phyloP scores from a whole-genome alignment of 2,113 vertebrate species.

The Scalopus aquaticus region DNA sequence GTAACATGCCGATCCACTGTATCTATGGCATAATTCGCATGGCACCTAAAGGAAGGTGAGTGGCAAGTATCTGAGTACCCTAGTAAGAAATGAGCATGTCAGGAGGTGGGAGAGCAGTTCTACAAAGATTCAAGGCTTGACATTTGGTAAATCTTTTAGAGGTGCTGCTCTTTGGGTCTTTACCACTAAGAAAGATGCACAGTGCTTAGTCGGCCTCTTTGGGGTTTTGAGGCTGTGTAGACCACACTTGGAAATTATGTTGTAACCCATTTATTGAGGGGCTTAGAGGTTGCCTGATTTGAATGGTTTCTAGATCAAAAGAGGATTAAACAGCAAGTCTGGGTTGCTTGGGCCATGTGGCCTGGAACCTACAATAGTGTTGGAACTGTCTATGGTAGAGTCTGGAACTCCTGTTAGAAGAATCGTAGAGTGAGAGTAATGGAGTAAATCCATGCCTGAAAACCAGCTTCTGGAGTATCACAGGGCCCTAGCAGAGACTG shows the following conservation, averaged over 20 bases:
- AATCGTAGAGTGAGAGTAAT: background rate
- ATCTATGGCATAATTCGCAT: background rate
- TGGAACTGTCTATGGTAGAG: background rate
- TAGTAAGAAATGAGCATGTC: background rate
- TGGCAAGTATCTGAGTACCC: background rate
- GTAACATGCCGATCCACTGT: background rate
- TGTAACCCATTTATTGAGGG: background rate
- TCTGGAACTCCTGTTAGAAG: background rate
- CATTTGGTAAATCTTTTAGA: background rate
- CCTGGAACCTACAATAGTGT: background rate
- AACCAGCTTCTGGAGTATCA: background rate
- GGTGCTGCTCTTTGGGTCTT: background rate
- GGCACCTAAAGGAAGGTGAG: background rate
- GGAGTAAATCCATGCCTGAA: background rate
- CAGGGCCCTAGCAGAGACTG: background rate
- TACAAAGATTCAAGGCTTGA: background rate
- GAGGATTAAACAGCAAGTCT: background rate
- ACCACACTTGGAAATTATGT: background rate
- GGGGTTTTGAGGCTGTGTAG: background rate
- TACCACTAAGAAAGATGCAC: background rate
- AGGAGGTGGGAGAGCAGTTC: background rate
- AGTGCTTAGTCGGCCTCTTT: background rate
- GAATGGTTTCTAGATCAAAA: slow-evolving; percentile 8
- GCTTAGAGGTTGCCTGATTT: background rate
- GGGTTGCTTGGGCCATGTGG: background rate